Evolutionary conservation across 2,888 invertebrate genomes (phyloP), one percentile per base, ranked within the genome.

Genomic region (Laspeyria flexula): DNA sequence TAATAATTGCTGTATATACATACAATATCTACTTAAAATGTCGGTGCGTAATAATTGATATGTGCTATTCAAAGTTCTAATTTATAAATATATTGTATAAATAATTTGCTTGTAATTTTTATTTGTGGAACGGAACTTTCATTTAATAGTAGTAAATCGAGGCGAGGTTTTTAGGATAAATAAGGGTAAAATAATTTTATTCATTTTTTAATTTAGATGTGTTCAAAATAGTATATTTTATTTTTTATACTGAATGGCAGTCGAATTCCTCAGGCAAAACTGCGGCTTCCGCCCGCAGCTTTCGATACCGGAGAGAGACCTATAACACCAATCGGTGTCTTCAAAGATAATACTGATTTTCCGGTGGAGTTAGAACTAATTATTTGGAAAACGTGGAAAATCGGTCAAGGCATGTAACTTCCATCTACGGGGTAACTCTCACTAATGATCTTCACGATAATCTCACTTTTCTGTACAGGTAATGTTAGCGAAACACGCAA

Each of bases 351-450:
- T 64, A 56, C 29, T 41, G 52, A 60, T 55, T 65, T 70, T 69
- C 64, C 63, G 65, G 65, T 60, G 54, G 67, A 58, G 61, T 66
- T 72, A 64, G 58, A 48, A 67, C 62, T 77, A 81, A 82, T 81
- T 78, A 78, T 81, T 78, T 77, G 75, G 80, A 82, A 83, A 82
- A 80, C 76, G 75, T 73, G 56, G 71, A 74, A 73, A 79, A 79
- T 73, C 71, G 65, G 65, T 67, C 57, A 65, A 49, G 37, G 48
- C 75, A 75, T 66, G 73, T 73, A 63, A 71, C 50, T 55, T 53
- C 47, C 55, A 55, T 50, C 42, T 15, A 59, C 27, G 6, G 18
- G 34, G n/a, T 29, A 41, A 69, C 75, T 81, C 75, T 72, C 75
- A 61, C 65, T 45, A 15, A 58, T 43, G 25, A 51, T 49, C 60